phyloP scores from a whole-genome alignment of 1,140 invertebrate species.

The Drosophila nigromelanica region DNA sequence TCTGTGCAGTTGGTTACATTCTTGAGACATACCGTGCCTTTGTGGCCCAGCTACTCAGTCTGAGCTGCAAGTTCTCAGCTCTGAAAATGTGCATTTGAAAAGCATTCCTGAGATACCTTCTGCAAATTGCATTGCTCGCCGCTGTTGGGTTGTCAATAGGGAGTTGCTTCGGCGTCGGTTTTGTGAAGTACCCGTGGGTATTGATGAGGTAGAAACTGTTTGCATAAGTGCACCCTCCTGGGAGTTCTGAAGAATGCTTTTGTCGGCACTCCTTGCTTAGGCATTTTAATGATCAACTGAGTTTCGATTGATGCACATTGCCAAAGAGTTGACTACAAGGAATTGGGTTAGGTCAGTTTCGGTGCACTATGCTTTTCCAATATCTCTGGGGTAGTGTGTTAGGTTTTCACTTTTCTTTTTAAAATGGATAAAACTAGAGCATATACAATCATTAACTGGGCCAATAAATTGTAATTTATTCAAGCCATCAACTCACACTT shows the following conservation, averaged over 20 bases:
- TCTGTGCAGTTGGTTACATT: not conserved
- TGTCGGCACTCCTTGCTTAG: conserved; percentile 27
- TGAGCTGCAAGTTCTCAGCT: conserved; percentile 9
- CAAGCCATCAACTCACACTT: not conserved
- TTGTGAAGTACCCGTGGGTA: conserved; percentile 39
- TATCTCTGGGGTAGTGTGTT: not conserved
- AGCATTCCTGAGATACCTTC: conserved; percentile 55
- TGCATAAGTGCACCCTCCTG: conserved; percentile 23
- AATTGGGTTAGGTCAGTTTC: conserved; percentile 39
- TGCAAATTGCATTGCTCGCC: conserved; percentile 64
- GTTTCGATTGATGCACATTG: not conserved
- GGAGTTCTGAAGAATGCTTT: conserved; percentile 24
- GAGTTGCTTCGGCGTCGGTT: conserved; percentile 24
- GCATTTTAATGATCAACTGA: conserved; percentile 28
- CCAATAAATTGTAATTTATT: not conserved
- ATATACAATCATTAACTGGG: too few species aligned
- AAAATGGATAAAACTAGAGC: not conserved
- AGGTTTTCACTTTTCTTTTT: conserved; percentile 35
- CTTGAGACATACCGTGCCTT: too few species aligned
- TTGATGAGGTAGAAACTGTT: conserved; percentile 19
- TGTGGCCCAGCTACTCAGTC: conserved; percentile 4
- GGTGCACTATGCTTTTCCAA: not conserved
- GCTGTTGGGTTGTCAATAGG: conserved; percentile 34
- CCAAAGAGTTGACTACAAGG: not conserved
- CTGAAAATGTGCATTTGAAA: conserved; percentile 53